A percentile compares a stretch with the other conserved stretches of the same genome.
Evolutionary conservation across 2,888 invertebrate genomes (phyloP).

Genomic region (Apodemia zela): DNA sequence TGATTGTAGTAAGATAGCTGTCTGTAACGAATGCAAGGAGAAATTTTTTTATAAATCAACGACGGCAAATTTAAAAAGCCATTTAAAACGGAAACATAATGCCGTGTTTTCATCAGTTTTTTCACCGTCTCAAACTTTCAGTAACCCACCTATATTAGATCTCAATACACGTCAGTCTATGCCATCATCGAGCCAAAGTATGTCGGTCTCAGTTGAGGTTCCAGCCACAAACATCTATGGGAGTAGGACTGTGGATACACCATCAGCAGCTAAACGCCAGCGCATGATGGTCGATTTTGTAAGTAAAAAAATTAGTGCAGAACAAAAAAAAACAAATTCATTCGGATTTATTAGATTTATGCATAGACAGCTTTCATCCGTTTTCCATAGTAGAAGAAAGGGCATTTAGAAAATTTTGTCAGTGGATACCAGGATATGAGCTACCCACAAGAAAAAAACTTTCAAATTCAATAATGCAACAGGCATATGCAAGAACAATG

Average conservation of each 20-base stretch:
- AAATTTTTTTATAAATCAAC: background rate
- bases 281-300: slow-evolving; percentile 1
- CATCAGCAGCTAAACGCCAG: background rate
- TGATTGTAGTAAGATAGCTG: background rate
- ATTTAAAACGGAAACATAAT: background rate
- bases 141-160: too few relatives aligned
- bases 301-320: slow-evolving; percentile 17
- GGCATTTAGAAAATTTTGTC: slow-evolving; percentile 14
- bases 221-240: slow-evolving; percentile 3
- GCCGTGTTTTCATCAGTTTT: too few relatives aligned
- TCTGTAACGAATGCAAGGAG: background rate
- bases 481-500: slow-evolving; percentile 17
- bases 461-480: slow-evolving; percentile 26
- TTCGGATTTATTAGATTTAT: slow-evolving; percentile 13
- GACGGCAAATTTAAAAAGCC: background rate
- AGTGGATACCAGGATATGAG: slow-evolving; percentile 36
- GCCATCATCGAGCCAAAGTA: too few relatives aligned
- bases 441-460: slow-evolving; percentile 34
- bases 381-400: slow-evolving; percentile 18
- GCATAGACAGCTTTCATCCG: slow-evolving; percentile 11
- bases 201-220: too few relatives aligned
- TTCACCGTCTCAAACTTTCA: too few relatives aligned
- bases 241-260: background rate
- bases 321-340: slow-evolving; percentile 18
- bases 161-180: too few relatives aligned